A percentile compares a stretch with the other conserved stretches of the same genome.
Conservation (phyloP, 2,113 vertebrate species). For the Erinaceus europaeus region DNA sequence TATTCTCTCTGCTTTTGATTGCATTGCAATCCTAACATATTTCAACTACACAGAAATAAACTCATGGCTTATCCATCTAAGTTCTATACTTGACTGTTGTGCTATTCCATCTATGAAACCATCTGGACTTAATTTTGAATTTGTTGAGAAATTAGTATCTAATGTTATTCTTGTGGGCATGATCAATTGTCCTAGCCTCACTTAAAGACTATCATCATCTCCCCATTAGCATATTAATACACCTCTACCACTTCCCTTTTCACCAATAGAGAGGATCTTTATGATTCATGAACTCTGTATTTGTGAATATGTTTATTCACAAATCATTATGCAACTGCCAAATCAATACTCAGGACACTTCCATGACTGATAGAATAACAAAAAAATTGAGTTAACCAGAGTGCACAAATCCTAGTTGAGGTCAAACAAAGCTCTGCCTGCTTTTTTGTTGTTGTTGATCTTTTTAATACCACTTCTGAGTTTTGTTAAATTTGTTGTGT, state of each 20-base stretch:
- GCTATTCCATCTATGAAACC: background rate
- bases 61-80: background rate
- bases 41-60: no score
- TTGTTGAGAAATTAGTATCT: background rate
- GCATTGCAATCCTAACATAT: background rate
- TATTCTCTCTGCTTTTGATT: background rate
- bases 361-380: background rate
- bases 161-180: background rate
- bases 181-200: background rate
- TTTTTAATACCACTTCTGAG: background rate
- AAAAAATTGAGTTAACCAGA: background rate
- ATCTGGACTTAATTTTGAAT: constrained; percentile 27
- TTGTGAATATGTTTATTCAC: background rate
- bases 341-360: background rate
- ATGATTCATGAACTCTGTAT: background rate
- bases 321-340: background rate
- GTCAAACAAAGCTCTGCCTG: background rate
- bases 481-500: background rate
- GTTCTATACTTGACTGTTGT: background rate
- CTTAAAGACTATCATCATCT: background rate
- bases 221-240: background rate
- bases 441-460: background rate
- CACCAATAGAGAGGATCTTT: background rate
- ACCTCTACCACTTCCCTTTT: background rate
- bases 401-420: background rate